Evolutionary conservation across 2,113 vertebrate genomes (phyloP).

Genomic region (Collichthys lucidus): DNA sequence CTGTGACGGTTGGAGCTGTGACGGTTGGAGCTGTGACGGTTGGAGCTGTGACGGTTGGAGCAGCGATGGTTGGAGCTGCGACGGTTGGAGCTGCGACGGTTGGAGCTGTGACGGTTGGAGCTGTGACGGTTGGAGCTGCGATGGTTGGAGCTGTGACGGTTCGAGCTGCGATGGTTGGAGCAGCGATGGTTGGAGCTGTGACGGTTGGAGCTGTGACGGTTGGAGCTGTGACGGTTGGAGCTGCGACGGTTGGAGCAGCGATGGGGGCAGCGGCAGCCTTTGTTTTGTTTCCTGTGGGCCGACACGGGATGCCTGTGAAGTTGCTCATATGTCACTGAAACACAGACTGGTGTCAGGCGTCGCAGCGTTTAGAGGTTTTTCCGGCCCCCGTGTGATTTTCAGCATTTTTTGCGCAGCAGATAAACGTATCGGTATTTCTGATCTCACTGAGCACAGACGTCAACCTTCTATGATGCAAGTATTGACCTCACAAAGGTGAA

Average conservation of each 20-base stretch:
- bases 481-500: too few relatives aligned
- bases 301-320: conserved; percentile 8
- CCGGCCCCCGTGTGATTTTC: background rate
- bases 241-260: too few relatives aligned
- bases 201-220: conserved; percentile 15
- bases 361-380: background rate
- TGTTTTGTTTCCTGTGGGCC: conserved; percentile 49
- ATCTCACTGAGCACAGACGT: too few relatives aligned
- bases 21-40: conserved; percentile 15
- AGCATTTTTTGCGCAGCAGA: background rate
- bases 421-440: background rate
- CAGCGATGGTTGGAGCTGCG: too few relatives aligned
- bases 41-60: background rate
- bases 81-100: conserved; percentile 1
- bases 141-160: too few relatives aligned
- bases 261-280: conserved; percentile 35
- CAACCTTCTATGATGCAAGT: too few relatives aligned
- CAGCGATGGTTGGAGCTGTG: background rate
- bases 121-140: conserved; percentile 5
- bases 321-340: conserved; percentile 55
- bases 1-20: background rate
- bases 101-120: background rate
- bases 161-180: background rate
- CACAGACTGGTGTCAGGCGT: conserved; percentile 3
- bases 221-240: background rate